Evolutionary conservation across 2,888 invertebrate genomes (phyloP).

Genomic region (Zelleria hepariella): DNA sequence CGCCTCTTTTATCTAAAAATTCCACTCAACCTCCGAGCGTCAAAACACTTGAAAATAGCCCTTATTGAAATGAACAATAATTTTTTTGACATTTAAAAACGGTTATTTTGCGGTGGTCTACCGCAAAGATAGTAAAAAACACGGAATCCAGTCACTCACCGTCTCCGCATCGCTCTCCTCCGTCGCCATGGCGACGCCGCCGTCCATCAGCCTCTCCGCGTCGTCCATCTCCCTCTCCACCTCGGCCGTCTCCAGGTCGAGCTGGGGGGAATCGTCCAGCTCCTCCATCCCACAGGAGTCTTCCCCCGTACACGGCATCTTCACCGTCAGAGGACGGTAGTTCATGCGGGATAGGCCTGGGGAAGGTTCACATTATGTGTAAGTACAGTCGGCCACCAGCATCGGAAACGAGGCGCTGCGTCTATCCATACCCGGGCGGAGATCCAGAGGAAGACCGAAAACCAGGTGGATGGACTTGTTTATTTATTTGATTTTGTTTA

Average conservation of each 20-base stretch:
- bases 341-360: slow-evolving; percentile 32
- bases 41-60: too few relatives aligned
- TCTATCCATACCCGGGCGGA: too few relatives aligned
- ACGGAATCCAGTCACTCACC: slow-evolving; percentile 34
- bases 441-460: too few relatives aligned
- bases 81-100: too few relatives aligned
- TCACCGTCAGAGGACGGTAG: slow-evolving; percentile 45
- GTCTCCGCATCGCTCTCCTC: slow-evolving; percentile 62
- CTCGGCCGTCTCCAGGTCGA: slow-evolving; percentile 45
- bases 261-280: slow-evolving; percentile 45
- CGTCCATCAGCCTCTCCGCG: slow-evolving; percentile 48
- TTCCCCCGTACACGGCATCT: slow-evolving; percentile 40
- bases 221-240: slow-evolving; percentile 46
- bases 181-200: slow-evolving; percentile 49
- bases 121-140: neutral
- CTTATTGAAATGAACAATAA: too few relatives aligned
- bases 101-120: too few relatives aligned
- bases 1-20: too few relatives aligned
- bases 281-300: slow-evolving; percentile 40
- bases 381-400: too few relatives aligned
- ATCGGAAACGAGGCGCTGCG: too few relatives aligned
- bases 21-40: too few relatives aligned
- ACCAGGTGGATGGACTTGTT: too few relatives aligned
- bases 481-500: too few relatives aligned
- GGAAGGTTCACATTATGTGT: neutral